Evolutionary conservation across 1,140 invertebrate genomes (phyloP).

Genomic region (Lasioglossum baleicum): DNA sequence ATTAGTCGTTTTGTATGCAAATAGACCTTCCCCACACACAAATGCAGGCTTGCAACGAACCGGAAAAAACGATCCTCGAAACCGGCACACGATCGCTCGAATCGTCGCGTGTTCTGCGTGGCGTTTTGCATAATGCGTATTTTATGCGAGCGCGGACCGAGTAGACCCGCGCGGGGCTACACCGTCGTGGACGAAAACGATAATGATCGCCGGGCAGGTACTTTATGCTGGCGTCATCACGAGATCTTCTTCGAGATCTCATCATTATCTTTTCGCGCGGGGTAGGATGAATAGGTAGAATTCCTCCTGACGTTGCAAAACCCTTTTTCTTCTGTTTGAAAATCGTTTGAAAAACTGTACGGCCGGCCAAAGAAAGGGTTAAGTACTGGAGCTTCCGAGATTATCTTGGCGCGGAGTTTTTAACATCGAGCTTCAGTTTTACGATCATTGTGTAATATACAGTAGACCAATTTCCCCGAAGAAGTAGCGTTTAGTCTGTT

Average conservation of each 20-base stretch:
- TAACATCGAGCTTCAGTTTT: no score
- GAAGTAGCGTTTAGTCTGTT: no score
- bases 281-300: not conserved
- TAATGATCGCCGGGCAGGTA: not conserved
- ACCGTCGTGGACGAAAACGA: not conserved
- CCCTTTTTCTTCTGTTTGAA: not conserved
- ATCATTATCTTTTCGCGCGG: not conserved
- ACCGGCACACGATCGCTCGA: conserved; percentile 6
- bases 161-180: not conserved
- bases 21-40: conserved; percentile 1
- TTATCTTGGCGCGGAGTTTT: not conserved
- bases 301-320: not conserved
- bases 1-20: conserved; percentile 40
- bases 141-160: conserved; percentile 2
- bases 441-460: no score
- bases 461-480: no score
- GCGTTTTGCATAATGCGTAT: conserved; percentile 32
- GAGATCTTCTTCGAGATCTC: conserved; percentile 5
- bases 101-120: not conserved
- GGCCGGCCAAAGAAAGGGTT: not conserved
- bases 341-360: not conserved
- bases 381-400: not conserved
- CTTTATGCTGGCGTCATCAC: not conserved
- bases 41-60: conserved; percentile 2
- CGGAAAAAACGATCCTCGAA: conserved; percentile 8